Evolutionary conservation across 2,113 vertebrate species (phyloP), one percentile per base, ranked within the genome.

Genomic region (Spea multiplicata): DNA sequence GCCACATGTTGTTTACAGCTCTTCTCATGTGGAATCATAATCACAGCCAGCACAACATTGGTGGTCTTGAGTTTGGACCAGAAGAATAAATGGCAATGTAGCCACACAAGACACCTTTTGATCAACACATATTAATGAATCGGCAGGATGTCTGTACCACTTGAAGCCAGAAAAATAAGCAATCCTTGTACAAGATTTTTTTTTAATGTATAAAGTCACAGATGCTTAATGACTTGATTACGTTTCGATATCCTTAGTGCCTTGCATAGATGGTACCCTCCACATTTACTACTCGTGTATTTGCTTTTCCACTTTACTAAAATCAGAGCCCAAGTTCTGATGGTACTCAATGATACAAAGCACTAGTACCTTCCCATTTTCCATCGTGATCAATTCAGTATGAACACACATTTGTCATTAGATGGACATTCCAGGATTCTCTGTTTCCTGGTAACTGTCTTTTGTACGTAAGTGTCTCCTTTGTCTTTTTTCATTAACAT

Each of bases 1-100:
- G 74, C 84, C 77, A 74, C 83, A 88, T 87, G 86, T 88, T 88
- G 81, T 88, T 91, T 88, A 88, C 88, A 87, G 82, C 81, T 0
- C 0, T 83, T 76, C 84, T 84, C 80, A 86, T 86, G 88, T 86
- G 84, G 87, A 91, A 87, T 81, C 80, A 78, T 46, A 46, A 66
- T 81, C 84, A 67, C 84, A 81, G 85, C 83, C 78, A 84, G 82
- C 84, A 81, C 88, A 5, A 7, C 88, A 86, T 1, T 90, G 92
- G 91, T 93, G 91, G 91, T 91, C 91, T 78, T 71, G 79, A 70
- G 75, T 69, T 73, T 69, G 78, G 71, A 30, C 61, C 78, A 81
- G 59, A 83, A 74, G 66, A 78, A 66, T 4, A 6, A 78, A 47
- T 76, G 81, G 13, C 13, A 50, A 8, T 6, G 17, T 10, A n/a